Evolutionary conservation across 2,113 vertebrate species (phyloP), one percentile per base, ranked within the genome.

Genomic region (Tragelaphus scriptus): DNA sequence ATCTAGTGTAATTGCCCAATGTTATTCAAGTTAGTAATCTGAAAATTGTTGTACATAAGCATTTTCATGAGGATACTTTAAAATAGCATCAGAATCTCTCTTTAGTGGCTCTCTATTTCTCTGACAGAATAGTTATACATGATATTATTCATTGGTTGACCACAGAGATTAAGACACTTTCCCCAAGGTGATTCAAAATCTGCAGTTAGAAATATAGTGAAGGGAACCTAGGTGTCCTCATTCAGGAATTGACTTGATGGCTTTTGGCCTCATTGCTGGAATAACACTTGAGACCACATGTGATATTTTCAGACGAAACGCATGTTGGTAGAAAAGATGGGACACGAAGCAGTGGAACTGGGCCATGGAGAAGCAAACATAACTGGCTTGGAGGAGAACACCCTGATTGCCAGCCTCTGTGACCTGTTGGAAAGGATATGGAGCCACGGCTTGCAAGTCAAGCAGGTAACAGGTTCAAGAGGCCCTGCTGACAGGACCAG

Each of bases 291-390:
- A 90, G 75, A 91, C 59, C 59, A 55, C 36, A 85, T 36, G 0
- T 61, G 51, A n/a, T 87, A 17, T 44, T 96, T 98, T 53, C 95
- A 99, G 99, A 99, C 99, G 53, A 99, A 99, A 90, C 99, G 99
- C 68, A 99, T 99, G 99, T 94, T 99, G 98, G 99, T 99, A 98
- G 99, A 99, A 97, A 99, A 99, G 97, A 99, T 99, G 99, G 99
- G 99, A 55, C 99, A 99, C 9, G 99, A 99, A 98, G 99, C 99
- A 2, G 99, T 99, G 58, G 99, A 99, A 86, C 98, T 99, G 96
- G 99, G 99, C 87, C 99, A 99, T 23, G 99, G 99, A 63, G 99
- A 99, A 96, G 99, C 99, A 65, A 99, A 99, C 97, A 99, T 99
- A 97, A 99, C 99, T 0, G 99, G 99, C 75, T 98, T 99, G 96